Base-by-base conservation (phyloP, 2,113 vertebrate species). In the Epinephelus lanceolatus region DNA sequence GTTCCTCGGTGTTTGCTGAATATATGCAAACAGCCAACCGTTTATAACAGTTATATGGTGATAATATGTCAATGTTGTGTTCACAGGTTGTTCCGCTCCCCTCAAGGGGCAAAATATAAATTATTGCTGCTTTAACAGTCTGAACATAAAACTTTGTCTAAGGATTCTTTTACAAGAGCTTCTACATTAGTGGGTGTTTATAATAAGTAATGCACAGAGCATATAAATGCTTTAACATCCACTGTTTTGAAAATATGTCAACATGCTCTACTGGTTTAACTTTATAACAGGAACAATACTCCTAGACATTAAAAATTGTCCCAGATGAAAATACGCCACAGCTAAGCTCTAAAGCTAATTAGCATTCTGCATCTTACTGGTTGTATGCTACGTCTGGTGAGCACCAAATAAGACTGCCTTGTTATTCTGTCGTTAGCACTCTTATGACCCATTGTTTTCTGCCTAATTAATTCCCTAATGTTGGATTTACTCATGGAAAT, bases 391-490 rank as follows among this genome's bases (percentile, higher is more conserved):
- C 78, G 87, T 89, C 90, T 86, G 79, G 71, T 82, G 76, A 90
- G 78, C 83, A 85, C 83, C 80, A 88, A 91, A 84, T 87, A 92
- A 91, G 87, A 91, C 81, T 81, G 86, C 81, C 92, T 94, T 94
- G 92, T 94, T 94, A 94, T 94, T 94, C 90, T 88, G 91, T 94
- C 91, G 78, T 95, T 95, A 93, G 90, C 82, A 77, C 88, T 92
- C 92, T 92, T 89, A 93, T 93, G 92, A 95, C 91, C 93, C 92
- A 86, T 93, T 94, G 94, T 94, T 94, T 94, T 94, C 92, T 92
- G 92, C 91, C 89, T 94, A 95, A 95, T 94, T 94, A 95, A 94
- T 94, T 91, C 92, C 93, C 92, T 94, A 93, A 95, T 94, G 94
- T 94, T 93, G 88, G 93, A 93, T 94, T 92, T 93, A 91, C 92